A percentile compares a stretch with the other conserved stretches of the same genome.
phyloP scores from a whole-genome alignment of 2,888 invertebrate genomes.

The Germaria angustata region DNA sequence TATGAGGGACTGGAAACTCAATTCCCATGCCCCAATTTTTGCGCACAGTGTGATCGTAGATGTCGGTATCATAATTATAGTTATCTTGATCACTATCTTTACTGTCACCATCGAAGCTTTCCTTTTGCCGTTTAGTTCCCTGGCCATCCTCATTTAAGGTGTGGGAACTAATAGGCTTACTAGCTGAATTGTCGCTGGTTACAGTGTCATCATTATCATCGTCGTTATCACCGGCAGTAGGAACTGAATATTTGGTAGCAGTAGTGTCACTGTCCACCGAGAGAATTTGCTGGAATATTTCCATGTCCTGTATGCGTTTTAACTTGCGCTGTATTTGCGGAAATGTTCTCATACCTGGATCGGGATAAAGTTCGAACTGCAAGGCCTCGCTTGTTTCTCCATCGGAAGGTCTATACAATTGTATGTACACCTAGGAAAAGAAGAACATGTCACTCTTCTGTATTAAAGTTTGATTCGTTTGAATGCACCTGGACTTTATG shows the following conservation, averaged over 20 bases:
- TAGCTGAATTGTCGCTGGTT: slow-evolving; percentile 71
- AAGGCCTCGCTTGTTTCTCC: slow-evolving; percentile 89
- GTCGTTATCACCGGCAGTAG: slow-evolving; percentile 65
- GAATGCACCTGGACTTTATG: slow-evolving; percentile 84
- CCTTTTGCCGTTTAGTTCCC: slow-evolving; percentile 70
- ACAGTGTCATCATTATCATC: slow-evolving; percentile 70
- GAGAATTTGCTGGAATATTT: slow-evolving; percentile 81
- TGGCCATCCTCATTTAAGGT: slow-evolving; percentile 75
- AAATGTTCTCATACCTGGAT: slow-evolving; percentile 90
- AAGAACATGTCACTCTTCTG: not conserved
- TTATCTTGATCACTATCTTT: slow-evolving; percentile 47
- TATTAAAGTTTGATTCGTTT: not conserved
- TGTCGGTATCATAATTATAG: slow-evolving; percentile 68
- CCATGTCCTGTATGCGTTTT: slow-evolving; percentile 82
- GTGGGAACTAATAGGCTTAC: slow-evolving; percentile 73
- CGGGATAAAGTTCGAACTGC: slow-evolving; percentile 86
- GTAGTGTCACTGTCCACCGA: slow-evolving; percentile 80
- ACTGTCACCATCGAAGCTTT: slow-evolving; percentile 73
- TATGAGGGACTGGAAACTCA: slow-evolving; percentile 73
- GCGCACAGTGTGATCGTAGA: slow-evolving; percentile 36
- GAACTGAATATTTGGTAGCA: slow-evolving; percentile 74
- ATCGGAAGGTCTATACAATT: slow-evolving; percentile 91
- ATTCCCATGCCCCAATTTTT: slow-evolving; percentile 72
- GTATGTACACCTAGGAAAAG: slow-evolving; percentile 85
- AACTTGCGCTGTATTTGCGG: slow-evolving; percentile 83